Percentiles rank a stretch among this genome's conserved stretches.
Conservation (phyloP, 2,888 invertebrate genomes). For the Maniola hyperantus region DNA sequence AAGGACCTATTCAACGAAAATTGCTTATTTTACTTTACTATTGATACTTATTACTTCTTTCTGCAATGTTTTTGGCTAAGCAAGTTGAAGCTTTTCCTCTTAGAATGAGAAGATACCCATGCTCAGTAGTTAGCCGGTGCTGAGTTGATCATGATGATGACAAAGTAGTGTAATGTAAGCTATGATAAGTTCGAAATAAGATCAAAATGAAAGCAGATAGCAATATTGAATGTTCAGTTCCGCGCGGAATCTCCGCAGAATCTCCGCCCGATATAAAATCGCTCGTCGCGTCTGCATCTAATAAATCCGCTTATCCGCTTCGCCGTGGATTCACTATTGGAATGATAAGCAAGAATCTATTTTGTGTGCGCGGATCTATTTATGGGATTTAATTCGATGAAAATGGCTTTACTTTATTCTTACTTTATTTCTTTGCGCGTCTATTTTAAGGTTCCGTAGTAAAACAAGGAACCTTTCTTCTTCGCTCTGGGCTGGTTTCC, state of each 20-base stretch:
- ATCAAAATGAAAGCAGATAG: not conserved
- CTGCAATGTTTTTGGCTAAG: no score
- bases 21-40: not conserved
- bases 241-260: slow-evolving; percentile 36
- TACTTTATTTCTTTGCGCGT: not conserved
- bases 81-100: no score
- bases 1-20: not conserved
- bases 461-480: no score
- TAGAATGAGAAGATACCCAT: no score
- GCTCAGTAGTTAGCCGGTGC: no score
- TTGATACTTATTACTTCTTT: not conserved
- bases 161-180: no score
- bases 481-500: no score
- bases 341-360: slow-evolving; percentile 16
- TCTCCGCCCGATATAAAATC: slow-evolving; percentile 53
- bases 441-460: no score
- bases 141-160: no score
- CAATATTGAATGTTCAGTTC: slow-evolving; percentile 53
- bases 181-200: not conserved
- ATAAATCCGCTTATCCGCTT: slow-evolving; percentile 59
- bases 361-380: not conserved
- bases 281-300: slow-evolving; percentile 46
- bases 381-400: not conserved
- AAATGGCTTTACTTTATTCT: not conserved
- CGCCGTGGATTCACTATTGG: slow-evolving; percentile 23